Percentiles rank a stretch among this genome's conserved stretches.
phyloP scores from a whole-genome alignment of 2,113 vertebrate species.

The Petroica traversi region DNA sequence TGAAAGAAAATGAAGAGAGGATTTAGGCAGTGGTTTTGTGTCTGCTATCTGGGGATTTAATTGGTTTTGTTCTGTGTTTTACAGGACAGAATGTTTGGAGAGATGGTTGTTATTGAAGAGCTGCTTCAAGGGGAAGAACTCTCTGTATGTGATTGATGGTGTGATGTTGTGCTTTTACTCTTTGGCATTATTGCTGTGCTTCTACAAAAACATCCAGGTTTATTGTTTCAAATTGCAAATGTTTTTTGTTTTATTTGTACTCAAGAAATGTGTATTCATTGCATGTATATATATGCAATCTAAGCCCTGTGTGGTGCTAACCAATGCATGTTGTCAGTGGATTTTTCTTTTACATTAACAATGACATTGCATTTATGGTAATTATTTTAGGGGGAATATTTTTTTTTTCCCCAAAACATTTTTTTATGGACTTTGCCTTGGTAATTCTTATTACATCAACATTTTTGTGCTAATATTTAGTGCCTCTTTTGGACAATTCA shows the following conservation, averaged over 20 bases:
- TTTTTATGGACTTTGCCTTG: neutral
- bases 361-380: neutral
- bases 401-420: neutral
- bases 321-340: neutral
- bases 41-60: neutral
- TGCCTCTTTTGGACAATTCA: neutral
- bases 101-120: slow-evolving; percentile 88
- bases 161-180: neutral
- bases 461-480: neutral
- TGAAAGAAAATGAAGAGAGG: neutral
- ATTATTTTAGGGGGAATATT: neutral
- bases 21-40: neutral
- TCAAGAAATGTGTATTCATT: accelerated
- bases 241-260: neutral
- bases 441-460: neutral
- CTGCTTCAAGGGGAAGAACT: slow-evolving; percentile 89
- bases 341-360: neutral
- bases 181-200: neutral
- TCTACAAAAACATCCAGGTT: neutral
- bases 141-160: slow-evolving; percentile 75
- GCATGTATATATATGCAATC: neutral
- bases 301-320: neutral
- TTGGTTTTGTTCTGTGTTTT: neutral
- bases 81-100: slow-evolving; percentile 83
- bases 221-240: neutral